Base-by-base conservation (phyloP, 2,888 invertebrate genomes). In the Eurois occulta region DNA sequence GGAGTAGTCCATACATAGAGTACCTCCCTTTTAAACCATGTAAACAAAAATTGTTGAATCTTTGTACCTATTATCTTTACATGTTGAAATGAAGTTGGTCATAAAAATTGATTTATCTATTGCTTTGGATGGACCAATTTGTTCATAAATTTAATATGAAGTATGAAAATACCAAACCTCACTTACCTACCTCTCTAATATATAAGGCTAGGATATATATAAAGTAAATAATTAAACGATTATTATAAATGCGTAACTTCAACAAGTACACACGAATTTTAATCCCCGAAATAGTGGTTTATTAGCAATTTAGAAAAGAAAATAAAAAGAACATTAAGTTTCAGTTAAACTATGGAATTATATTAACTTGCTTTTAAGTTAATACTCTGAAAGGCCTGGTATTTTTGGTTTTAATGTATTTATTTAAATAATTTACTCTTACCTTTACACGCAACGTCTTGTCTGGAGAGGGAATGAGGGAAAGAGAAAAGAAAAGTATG, bases 371-470 rank as follows among this genome's bases (percentile, higher is more conserved):
- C n/a, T n/a, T 52, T 16, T 55, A 55, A 4, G 2, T 10, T 28
- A 66, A 28, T 65, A 66, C 38, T 32, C 48, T 58, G 7, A 21
- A 65, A 32, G 4, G 24, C 11, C 6, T 48, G 16, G 1, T 67
- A 41, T 21, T 41, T 35, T 43, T 4, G 13, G 21, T 60, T 70
- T 60, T n/a, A 32, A 24, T n/a, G n/a, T n/a, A n/a, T 60, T 18
- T 66, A 41, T 38, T 66, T 67, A 65, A 80, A 69, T 72, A 71
- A 77, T 72, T 75, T 72, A 74, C 24, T 77, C 91, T 90, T 88
- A 90, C 90, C 90, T 90, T 84, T 73, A 77, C 78, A 82, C 84
- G 84, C 83, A 82, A 87, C 90, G 86, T 86, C 38, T 38, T 83
- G 80, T 83, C 77, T 71, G 80, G 83, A 75, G 84, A 84, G 77